phyloP scores from a whole-genome alignment of 2,888 invertebrate species.

The Ramazzottius varieornatus region DNA sequence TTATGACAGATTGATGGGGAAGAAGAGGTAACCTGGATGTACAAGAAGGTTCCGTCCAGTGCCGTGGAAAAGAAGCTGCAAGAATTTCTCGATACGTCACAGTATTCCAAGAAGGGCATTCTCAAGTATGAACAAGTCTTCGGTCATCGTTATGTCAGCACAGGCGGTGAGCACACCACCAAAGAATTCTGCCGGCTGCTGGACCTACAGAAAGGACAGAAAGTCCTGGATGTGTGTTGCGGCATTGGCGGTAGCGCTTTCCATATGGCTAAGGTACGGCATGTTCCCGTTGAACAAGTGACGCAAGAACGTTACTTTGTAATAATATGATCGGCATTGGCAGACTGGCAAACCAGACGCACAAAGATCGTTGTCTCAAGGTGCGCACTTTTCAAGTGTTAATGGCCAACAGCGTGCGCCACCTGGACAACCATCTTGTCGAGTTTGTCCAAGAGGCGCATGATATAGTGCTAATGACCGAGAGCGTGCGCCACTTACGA shows the following conservation, averaged over 20 bases:
- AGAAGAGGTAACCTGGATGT: too few relatives aligned
- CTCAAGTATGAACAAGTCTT: constrained; percentile 31
- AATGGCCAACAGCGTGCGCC: background rate
- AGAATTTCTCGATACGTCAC: constrained; percentile 30
- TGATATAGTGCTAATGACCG: background rate
- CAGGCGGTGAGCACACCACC: constrained; percentile 29
- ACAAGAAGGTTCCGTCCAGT: too few relatives aligned
- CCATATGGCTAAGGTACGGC: constrained; percentile 27
- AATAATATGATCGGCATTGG: background rate
- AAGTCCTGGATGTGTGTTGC: constrained; percentile 31
- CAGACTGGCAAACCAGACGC: background rate
- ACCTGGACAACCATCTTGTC: background rate
- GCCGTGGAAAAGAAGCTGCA: constrained; percentile 16
- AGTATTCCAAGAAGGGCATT: constrained; percentile 29
- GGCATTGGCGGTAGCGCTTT: constrained; percentile 31
- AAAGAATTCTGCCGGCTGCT: constrained; percentile 25
- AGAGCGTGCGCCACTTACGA: too few relatives aligned
- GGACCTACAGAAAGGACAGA: constrained; percentile 23
- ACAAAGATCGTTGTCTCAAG: background rate
- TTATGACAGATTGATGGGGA: too few relatives aligned
- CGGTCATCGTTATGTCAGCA: constrained; percentile 30
- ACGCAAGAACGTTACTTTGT: too few relatives aligned
- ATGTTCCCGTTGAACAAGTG: too few relatives aligned
- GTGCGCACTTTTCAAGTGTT: background rate
- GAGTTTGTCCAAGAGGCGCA: background rate